These are phyloP conservation scores for Arctocebus calabarensis DNA, from an alignment of 2,797 vertebrate genomes.

Conservation along the genomic window DNA sequence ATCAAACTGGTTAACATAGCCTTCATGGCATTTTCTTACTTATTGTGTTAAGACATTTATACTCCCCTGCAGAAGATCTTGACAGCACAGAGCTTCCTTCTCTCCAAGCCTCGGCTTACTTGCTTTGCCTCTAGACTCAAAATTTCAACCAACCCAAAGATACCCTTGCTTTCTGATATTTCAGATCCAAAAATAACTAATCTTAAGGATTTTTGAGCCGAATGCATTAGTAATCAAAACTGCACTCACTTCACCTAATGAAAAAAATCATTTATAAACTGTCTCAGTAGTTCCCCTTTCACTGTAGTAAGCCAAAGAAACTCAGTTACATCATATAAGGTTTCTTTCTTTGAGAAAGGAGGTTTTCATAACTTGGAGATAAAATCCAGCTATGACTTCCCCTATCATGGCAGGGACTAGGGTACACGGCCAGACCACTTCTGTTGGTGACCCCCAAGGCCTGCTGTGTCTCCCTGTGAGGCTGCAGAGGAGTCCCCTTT, in stretches of 20 bases:
- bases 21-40: too few relatives aligned
- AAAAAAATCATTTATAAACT: not conserved
- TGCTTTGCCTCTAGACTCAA: not conserved
- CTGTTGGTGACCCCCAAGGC: not conserved
- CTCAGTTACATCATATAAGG: too few relatives aligned
- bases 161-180: not conserved
- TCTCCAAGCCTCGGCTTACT: not conserved
- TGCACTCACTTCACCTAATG: not conserved
- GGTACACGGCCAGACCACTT: not conserved
- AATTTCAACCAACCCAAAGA: not conserved
- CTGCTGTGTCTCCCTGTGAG: too few relatives aligned
- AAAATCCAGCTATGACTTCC: not conserved
- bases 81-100: not conserved
- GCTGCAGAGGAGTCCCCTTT: not conserved
- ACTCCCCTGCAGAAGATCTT: too few relatives aligned
- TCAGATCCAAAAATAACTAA: not conserved
- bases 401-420: not conserved
- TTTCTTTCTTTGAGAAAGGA: not conserved
- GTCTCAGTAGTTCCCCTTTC: not conserved
- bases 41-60: too few relatives aligned
- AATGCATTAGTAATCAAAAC: not conserved
- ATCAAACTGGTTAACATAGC: too few relatives aligned
- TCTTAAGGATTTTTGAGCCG: not conserved
- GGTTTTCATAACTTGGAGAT: not conserved
- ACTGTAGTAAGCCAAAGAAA: not conserved